Evolutionary conservation across 2,113 vertebrate genomes (phyloP), one percentile per base, ranked within the genome.

Genomic region (Burhinus bistriatus): DNA sequence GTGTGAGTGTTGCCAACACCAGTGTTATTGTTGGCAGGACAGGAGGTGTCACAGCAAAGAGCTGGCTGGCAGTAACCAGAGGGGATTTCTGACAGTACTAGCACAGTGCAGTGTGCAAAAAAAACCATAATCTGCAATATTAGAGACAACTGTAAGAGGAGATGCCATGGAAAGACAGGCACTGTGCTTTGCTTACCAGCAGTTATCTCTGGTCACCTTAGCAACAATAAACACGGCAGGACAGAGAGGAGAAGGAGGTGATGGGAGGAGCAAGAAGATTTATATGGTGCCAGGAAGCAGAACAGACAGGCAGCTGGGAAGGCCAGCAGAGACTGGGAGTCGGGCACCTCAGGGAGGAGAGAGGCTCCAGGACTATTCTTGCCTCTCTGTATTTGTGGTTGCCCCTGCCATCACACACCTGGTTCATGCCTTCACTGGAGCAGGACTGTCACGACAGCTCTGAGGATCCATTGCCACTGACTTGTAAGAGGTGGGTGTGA

Each of bases 151-250:
- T 14, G 9, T 44, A 34, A 58, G 57, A 69, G 36, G 21, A 86
- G 27, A 32, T 49, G 87, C 12, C 15, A 7, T 3, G 34, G 52
- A 36, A 72, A 34, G 38, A 26, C 38, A 40, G 30, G n/a, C 34
- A 17, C 42, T n/a, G 38, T 20, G n/a, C 30, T 76, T 17, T 77
- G 30, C 7, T 55, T 15, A 13, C 25, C n/a, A 78, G 36, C 49
- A 71, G 18, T 20, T 20, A 8, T 17, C 20, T 58, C 57, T 62
- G 51, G 4, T 44, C 66, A 36, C 6, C 36, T 34, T 9, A n/a
- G 65, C 42, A 57, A 34, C 42, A 26, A 7, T 20, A 61, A 58
- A 30, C 1, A 0, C 2, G 1, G 14, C 34, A 88, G 49, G 61
- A 62, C 8, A 42, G 42, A 52, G 52, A 62, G 30, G 42, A 71